These are phyloP conservation scores for Mamestra configurata DNA, from an alignment of 1,140 invertebrate species.

Conservation along the genomic window DNA sequence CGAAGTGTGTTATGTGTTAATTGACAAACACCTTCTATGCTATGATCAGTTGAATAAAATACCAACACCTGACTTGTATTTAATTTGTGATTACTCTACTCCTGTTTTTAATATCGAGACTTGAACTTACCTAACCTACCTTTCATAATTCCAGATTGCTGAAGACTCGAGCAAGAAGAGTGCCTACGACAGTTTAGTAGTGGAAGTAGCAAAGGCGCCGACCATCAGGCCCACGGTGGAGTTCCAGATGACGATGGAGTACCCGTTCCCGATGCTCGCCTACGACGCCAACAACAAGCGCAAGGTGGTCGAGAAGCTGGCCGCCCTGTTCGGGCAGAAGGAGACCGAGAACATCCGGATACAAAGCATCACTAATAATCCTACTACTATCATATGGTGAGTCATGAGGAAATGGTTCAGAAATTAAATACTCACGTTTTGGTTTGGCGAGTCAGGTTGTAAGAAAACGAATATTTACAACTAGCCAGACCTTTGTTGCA, in stretches of 20 bases:
- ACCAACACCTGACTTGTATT: too few species aligned
- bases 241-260: conserved; percentile 94
- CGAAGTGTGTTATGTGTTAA: too few species aligned
- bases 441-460: too few species aligned
- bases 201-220: conserved; percentile 90
- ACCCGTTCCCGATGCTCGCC: conserved; percentile 92
- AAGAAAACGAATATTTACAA: too few species aligned
- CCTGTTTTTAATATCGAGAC: too few species aligned
- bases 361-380: conserved; percentile 88
- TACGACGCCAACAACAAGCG: conserved; percentile 91
- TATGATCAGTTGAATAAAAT: too few species aligned
- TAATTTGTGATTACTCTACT: too few species aligned
- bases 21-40: too few species aligned
- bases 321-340: conserved; percentile 92
- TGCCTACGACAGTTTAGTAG: conserved; percentile 93
- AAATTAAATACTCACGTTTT: too few species aligned
- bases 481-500: too few species aligned
- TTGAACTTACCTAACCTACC: too few species aligned
- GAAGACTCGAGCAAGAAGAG: conserved; percentile 91
- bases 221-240: conserved; percentile 88
- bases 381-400: conserved; percentile 92
- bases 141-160: conserved; percentile 83
- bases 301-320: conserved; percentile 93
- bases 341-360: conserved; percentile 92
- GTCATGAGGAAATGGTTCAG: too few species aligned